A percentile compares a stretch with the other conserved stretches of the same genome.
Evolutionary conservation across 2,113 vertebrate species (phyloP).

Genomic region (Micronisus gabar): DNA sequence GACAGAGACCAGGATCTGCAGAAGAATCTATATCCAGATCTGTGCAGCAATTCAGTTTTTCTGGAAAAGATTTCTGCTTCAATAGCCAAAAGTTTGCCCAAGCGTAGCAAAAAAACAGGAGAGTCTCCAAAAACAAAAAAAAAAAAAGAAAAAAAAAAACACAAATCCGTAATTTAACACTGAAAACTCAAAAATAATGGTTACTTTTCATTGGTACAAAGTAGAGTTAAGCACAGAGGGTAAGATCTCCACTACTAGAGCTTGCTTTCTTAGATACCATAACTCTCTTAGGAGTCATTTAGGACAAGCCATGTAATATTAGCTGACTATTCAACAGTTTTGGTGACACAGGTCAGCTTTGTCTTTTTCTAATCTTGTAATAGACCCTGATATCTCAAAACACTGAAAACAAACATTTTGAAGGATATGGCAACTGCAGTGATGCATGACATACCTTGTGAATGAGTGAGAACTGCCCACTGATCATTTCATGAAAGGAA

Average conservation of each 20-base stretch:
- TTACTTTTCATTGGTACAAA: background rate
- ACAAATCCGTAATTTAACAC: background rate
- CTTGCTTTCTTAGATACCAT: background rate
- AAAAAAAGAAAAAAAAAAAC: accelerated
- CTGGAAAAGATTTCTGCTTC: too few relatives aligned
- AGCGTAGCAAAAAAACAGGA: too few relatives aligned
- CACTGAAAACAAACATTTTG: background rate
- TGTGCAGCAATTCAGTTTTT: too few relatives aligned
- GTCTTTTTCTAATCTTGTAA: background rate
- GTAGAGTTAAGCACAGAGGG: background rate
- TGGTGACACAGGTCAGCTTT: background rate
- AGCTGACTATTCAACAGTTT: background rate
- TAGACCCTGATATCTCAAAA: background rate
- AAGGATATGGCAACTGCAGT: background rate
- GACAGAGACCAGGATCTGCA: too few relatives aligned
- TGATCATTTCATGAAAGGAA: background rate
- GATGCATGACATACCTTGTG: background rate
- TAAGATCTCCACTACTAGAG: background rate
- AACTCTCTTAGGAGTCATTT: background rate
- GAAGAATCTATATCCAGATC: too few relatives aligned
- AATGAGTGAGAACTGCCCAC: background rate
- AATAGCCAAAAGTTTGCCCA: too few relatives aligned
- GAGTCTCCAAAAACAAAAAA: too few relatives aligned
- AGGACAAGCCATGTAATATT: background rate
- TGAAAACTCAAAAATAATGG: background rate